phyloP scores from a whole-genome alignment of 2,113 vertebrate genomes.

The Oriolus oriolus region DNA sequence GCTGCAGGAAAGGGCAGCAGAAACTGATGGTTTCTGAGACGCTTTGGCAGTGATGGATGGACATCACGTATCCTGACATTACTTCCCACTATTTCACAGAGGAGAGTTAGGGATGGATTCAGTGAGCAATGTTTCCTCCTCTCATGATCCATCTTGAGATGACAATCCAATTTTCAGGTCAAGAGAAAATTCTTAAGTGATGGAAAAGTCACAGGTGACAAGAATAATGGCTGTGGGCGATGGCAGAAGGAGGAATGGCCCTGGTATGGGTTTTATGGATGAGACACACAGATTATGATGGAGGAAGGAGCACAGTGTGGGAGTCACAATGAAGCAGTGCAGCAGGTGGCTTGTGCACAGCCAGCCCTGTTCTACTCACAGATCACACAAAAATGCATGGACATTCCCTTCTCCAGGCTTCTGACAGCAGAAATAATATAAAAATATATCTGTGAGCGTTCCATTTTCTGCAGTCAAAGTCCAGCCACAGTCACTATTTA shows the following conservation, averaged over 20 bases:
- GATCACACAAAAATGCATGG: neutral
- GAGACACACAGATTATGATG: neutral
- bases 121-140: neutral
- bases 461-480: slow-evolving; percentile 6
- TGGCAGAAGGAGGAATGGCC: neutral
- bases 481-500: slow-evolving; percentile 26
- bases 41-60: neutral
- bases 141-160: neutral
- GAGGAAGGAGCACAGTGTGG: neutral
- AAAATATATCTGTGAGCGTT: slow-evolving; percentile 27
- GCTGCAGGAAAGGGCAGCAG: neutral
- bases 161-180: slow-evolving; percentile 17
- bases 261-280: neutral
- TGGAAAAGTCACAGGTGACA: neutral
- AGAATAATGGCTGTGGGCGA: neutral
- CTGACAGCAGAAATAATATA: slow-evolving; percentile 15
- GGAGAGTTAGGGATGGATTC: neutral
- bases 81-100: neutral
- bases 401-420: neutral
- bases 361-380: neutral
- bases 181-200: neutral
- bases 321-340: neutral
- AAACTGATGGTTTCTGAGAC: neutral
- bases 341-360: neutral
- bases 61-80: neutral